phyloP scores from a whole-genome alignment of 2,113 vertebrate species.

The Lepus americanus region DNA sequence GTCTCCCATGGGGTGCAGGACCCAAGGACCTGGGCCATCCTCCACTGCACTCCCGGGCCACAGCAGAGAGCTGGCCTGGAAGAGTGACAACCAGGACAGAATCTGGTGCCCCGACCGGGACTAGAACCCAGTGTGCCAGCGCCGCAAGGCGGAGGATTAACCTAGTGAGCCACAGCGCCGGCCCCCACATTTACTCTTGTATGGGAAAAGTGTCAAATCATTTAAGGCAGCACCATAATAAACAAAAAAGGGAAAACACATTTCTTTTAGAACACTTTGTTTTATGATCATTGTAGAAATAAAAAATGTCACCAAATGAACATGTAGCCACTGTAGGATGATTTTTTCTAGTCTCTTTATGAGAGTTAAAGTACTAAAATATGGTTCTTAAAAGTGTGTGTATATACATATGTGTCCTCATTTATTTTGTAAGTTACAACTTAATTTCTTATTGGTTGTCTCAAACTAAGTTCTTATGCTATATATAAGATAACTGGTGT shows the following conservation, averaged over 20 bases:
- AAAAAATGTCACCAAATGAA: background rate
- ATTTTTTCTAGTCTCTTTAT: background rate
- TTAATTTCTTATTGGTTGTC: conserved; percentile 16
- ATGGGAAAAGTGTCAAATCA: background rate
- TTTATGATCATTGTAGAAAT: conserved; percentile 8
- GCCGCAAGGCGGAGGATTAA: too few species aligned
- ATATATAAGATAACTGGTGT: background rate
- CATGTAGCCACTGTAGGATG: background rate
- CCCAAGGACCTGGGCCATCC: too few species aligned
- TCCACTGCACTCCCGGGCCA: too few species aligned
- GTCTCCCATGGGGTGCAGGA: too few species aligned
- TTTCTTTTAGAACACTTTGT: conserved; percentile 22
- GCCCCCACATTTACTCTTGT: too few species aligned
- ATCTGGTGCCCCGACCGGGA: too few species aligned
- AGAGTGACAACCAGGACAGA: too few species aligned
- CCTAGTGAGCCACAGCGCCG: too few species aligned
- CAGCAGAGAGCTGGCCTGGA: too few species aligned
- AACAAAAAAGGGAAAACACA: background rate
- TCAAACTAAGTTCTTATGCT: conserved; percentile 11
- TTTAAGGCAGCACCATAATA: conserved; percentile 36
- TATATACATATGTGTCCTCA: background rate
- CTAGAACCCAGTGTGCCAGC: too few species aligned
- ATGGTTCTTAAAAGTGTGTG: background rate
- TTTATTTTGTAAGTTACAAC: background rate
- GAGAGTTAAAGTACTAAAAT: conserved; percentile 11